Evolutionary conservation across 2,888 invertebrate species (phyloP).

Genomic region (Cephus pulcher): DNA sequence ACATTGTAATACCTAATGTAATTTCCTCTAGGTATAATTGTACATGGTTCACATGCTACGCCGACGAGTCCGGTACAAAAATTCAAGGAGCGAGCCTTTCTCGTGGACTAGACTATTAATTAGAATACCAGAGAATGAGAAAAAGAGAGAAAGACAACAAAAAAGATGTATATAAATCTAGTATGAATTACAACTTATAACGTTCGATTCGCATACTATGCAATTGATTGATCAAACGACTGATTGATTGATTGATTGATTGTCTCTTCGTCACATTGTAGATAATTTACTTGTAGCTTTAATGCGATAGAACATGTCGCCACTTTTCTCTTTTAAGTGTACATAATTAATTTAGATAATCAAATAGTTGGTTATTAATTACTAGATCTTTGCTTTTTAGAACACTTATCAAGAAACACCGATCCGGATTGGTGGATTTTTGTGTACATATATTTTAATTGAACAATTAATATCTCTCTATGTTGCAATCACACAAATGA

Average conservation of each 20-base stretch:
- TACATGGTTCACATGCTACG: background rate
- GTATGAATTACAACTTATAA: background rate
- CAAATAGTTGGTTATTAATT: background rate
- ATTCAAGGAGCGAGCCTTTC: background rate
- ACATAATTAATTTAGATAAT: background rate
- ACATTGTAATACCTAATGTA: background rate
- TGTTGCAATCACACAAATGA: background rate
- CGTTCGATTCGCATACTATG: background rate
- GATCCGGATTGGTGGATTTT: background rate
- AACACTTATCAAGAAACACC: background rate
- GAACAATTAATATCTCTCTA: background rate
- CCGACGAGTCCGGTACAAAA: background rate
- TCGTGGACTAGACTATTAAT: background rate
- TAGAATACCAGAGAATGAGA: background rate
- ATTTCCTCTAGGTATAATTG: background rate
- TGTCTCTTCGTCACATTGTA: background rate
- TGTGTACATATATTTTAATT: background rate
- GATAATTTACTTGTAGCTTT: background rate
- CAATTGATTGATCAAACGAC: background rate
- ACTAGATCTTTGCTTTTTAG: background rate
- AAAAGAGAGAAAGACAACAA: constrained; percentile 2
- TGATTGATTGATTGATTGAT: background rate
- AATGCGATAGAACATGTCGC: background rate
- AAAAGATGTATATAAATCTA: background rate
- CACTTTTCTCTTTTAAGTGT: background rate